Conservation (phyloP, 2,113 vertebrate genomes). For the Indri indri region DNA sequence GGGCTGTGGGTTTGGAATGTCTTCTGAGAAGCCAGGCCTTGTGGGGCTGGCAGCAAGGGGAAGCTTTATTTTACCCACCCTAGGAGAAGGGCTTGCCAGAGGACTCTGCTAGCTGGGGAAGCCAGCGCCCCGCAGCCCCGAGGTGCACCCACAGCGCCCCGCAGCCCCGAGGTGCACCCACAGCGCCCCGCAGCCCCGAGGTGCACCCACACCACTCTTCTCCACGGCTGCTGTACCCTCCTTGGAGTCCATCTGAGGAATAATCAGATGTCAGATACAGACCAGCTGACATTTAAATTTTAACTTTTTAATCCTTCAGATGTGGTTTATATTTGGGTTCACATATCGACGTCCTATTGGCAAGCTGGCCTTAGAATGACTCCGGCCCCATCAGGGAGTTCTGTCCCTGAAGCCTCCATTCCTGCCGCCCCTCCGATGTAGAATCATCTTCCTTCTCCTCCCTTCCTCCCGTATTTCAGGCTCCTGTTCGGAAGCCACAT, state of each 20-base stretch:
- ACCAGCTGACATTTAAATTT: background rate
- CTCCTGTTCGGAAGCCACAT: background rate
- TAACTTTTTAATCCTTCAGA: background rate
- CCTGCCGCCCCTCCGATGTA: background rate
- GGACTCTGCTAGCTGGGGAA: background rate
- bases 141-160: too few relatives aligned
- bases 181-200: too few relatives aligned
- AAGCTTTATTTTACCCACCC: background rate
- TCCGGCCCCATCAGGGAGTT: accelerated
- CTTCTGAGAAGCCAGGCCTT: background rate
- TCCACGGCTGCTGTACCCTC: too few relatives aligned
- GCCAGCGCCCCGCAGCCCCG: background rate
- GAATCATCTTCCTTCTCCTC: background rate
- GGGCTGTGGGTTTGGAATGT: background rate
- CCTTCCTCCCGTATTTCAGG: background rate
- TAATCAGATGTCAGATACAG: background rate
- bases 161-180: too few relatives aligned
- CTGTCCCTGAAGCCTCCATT: background rate
- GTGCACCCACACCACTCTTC: too few relatives aligned
- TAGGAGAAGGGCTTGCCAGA: background rate
- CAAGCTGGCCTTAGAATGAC: background rate
- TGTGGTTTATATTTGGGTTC: background rate
- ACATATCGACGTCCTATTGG: accelerated
- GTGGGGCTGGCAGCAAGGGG: background rate
- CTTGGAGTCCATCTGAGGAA: background rate